Percentiles rank a stretch among this genome's conserved stretches.
Conservation (phyloP, 2,113 vertebrate species). For the Galemys pyrenaicus region DNA sequence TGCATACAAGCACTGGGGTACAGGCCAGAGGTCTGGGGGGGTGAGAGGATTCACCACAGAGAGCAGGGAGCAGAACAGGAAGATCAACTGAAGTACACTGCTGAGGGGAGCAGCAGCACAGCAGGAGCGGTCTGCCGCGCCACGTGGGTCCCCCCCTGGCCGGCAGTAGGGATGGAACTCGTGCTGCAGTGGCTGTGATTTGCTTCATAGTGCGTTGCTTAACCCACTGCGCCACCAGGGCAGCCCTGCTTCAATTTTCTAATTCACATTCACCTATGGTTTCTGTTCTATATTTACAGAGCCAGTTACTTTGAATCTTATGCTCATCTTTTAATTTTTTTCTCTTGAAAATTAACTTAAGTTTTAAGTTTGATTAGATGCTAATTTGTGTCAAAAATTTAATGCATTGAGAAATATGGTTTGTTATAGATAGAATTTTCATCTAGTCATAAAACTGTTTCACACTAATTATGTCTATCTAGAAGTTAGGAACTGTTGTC, state of each 20-base stretch:
- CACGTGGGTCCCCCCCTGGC: too few relatives aligned
- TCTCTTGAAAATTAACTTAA: not conserved
- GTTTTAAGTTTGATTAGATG: not conserved
- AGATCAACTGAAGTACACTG: too few relatives aligned
- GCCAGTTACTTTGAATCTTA: constrained; percentile 3
- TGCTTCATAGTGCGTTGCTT: too few relatives aligned
- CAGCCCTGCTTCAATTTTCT: not conserved
- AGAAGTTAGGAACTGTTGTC: not conserved
- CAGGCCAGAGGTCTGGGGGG: too few relatives aligned
- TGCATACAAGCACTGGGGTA: too few relatives aligned
- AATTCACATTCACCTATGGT: not conserved
- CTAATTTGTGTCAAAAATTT: not conserved
- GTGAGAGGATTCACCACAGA: too few relatives aligned
- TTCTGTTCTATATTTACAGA: not conserved
- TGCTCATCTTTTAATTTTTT: not conserved
- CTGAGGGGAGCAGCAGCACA: too few relatives aligned
- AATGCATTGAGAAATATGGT: not conserved
- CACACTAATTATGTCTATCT: not conserved
- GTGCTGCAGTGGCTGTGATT: too few relatives aligned
- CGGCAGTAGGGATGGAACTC: too few relatives aligned
- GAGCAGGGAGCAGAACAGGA: too few relatives aligned
- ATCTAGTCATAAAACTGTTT: not conserved
- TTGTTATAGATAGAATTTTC: not conserved
- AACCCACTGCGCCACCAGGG: too few relatives aligned
- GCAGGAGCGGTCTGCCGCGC: too few relatives aligned